Evolutionary conservation across 2,888 invertebrate species (phyloP).

Genomic region (Agrotis exclamationis): DNA sequence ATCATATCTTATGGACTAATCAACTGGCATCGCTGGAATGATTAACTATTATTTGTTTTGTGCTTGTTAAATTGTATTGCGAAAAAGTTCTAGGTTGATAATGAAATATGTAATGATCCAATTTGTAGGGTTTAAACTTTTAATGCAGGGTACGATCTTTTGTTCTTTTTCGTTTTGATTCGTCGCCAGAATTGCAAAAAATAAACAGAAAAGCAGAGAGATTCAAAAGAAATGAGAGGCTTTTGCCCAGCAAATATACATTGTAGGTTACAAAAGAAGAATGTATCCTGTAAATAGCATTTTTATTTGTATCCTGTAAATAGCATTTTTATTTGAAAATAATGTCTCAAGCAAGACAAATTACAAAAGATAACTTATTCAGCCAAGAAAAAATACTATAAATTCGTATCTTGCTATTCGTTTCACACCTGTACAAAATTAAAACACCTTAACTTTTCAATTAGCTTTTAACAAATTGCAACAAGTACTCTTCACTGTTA

Average conservation of each 20-base stretch:
- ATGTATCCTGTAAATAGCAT: no score
- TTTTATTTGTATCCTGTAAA: no score
- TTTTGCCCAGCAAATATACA: no score
- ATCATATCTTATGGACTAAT: constrained; percentile 56
- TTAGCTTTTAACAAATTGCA: constrained; percentile 61
- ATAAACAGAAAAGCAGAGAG: no score
- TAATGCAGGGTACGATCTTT: no score
- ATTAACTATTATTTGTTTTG: constrained; percentile 46
- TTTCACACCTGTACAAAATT: constrained; percentile 58
- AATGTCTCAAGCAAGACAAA: constrained; percentile 10
- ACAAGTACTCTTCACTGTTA: constrained; percentile 52
- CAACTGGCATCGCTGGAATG: constrained; percentile 42
- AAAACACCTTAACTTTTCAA: constrained; percentile 58
- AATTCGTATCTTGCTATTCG: constrained; percentile 35
- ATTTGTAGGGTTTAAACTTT: constrained; percentile 5
- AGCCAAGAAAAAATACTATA: constrained; percentile 19
- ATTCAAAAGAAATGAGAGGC: no score
- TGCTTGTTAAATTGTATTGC: constrained; percentile 19
- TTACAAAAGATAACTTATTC: constrained; percentile 20
- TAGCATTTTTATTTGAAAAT: constrained; percentile 1
- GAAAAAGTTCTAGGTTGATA: neutral
- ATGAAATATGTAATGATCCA: neutral
- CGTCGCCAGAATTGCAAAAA: no score
- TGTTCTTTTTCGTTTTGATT: no score
- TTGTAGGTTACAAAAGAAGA: no score